Base-by-base conservation (phyloP, 2,888 invertebrate genomes). In the Acleris laterana region DNA sequence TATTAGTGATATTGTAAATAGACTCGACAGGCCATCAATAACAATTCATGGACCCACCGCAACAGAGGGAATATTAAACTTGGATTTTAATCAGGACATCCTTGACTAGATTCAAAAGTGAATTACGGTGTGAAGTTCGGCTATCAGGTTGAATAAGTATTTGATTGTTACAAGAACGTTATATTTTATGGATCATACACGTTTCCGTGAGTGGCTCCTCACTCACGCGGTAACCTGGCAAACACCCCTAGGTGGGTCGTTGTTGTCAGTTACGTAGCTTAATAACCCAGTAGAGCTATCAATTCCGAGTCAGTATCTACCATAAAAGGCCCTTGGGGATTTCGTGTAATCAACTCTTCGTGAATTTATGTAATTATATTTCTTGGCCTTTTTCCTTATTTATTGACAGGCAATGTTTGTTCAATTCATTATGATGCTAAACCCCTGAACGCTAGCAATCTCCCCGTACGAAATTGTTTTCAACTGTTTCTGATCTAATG, bases 221-320 rank as follows among this genome's bases (percentile, higher is more conserved):
- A 9, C 58, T 59, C 59, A 42, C 53, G 38, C 17, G 46, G 58
- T 59, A 42, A 46, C 32, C 58, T 22, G 51, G 49, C 25, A 60
- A 65, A 55, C 50, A 65, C 53, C 60, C 64, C 51, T 64, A 42
- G 55, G 65, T 56, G 64, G 64, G 63, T 58, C 58, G 63, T 64
- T 56, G 49, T 44, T 59, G 64, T 48, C 64, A 64, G 59, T 60
- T 53, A 55, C 60, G 60, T 53, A 42, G 13, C 60, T 60, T 65
- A 65, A 60, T 65, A 60, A 60, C 65, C 65, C 60, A 44, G 65
- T 56, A 61, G 61, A 65, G 65, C 60, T 51, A 65, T 65, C 65
- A 65, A 65, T 65, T 65, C 50, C 17, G 50, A 65, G 55, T 49
- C 65, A 46, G 61, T 61, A 56, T 65, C 50, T 60, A 61, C 61